Percentiles rank a stretch among this genome's conserved stretches.
Conservation (phyloP, 2,888 invertebrate genomes). For the Hipparchia sbordonii region DNA sequence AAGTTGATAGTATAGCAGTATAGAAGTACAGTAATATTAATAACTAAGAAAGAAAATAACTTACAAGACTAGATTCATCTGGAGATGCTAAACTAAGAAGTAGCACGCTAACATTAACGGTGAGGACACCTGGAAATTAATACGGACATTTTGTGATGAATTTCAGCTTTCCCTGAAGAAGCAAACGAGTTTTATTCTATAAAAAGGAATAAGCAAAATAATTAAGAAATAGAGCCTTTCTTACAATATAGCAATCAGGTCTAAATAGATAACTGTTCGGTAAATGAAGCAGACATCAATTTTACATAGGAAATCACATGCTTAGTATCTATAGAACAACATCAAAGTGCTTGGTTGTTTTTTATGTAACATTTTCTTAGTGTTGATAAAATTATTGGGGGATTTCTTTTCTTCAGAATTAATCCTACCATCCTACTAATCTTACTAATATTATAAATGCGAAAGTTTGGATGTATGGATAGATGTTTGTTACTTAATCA, state of each 20-base stretch:
- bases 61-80: slow-evolving; percentile 98
- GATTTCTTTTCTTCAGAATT: slow-evolving; percentile 9
- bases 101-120: slow-evolving; percentile 96
- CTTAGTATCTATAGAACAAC: slow-evolving; percentile 37
- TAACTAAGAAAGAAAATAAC: slow-evolving; percentile 57
- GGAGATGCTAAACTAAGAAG: slow-evolving; percentile 97
- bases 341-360: slow-evolving; percentile 36
- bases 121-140: slow-evolving; percentile 90
- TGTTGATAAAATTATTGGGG: slow-evolving; percentile 2
- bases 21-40: slow-evolving; percentile 29
- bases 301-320: slow-evolving; percentile 33
- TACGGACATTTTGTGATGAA: slow-evolving; percentile 29
- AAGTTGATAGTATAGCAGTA: neutral
- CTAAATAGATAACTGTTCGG: slow-evolving; percentile 25
- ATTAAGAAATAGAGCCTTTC: slow-evolving; percentile 20
- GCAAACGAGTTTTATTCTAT: neutral
- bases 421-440: neutral
- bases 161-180: slow-evolving; percentile 24
- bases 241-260: slow-evolving; percentile 24
- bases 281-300: slow-evolving; percentile 32
- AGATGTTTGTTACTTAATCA: too few species aligned
- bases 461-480: too few species aligned
- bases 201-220: slow-evolving; percentile 30
- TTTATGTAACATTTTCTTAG: neutral
- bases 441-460: too few species aligned